Base-by-base conservation (phyloP, 2,888 invertebrate genomes). In the Rhyacophila evoluta region DNA sequence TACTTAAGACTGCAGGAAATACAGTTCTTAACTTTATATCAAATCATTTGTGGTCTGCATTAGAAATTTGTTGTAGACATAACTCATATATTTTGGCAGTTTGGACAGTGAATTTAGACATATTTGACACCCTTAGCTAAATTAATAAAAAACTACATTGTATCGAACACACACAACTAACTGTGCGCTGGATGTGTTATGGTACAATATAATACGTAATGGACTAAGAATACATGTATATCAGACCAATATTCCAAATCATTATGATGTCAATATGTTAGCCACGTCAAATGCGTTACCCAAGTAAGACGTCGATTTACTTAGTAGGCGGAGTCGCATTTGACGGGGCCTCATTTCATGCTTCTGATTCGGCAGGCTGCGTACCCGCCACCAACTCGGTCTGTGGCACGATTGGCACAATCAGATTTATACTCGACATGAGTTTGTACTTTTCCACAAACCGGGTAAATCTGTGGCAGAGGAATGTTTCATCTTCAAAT, bases 371-470 rank as follows among this genome's bases (percentile, higher is more conserved):
- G 81, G 88, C 88, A n/a, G n/a, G 75, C 37, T 39, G 75, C 39
- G 6, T 74, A 71, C 8, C 68, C 29, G 38, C 72, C 70, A 73
- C 25, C 29, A 55, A 2, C 10, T 29, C 67, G 33, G 67, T 29
- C 67, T 74, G 37, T 8, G 71, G 72, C 25, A 71, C 68, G 15
- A 99, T 98, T 77, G 99, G 99, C 83, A 99, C 96, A 87, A 99
- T 99, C 82, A 99, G 91, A 89, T 98, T 99, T 88, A 99, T 99
- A 87, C 97, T 97, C 12, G 98, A 97, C 95, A 99, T 99, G 82
- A 99, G 92, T 87, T 96, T 96, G 90, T 99, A 99, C 89, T 99
- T 99, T 83, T 96, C 98, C 77, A 99, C 99, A 91, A 99, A 99
- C 85, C 95, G 95, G 75, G 99, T 99, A 89, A 99, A 99, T 85